These are phyloP conservation scores for Diachasmimorpha longicaudata DNA, from an alignment of 1,140 invertebrate species.

Conservation along the genomic window DNA sequence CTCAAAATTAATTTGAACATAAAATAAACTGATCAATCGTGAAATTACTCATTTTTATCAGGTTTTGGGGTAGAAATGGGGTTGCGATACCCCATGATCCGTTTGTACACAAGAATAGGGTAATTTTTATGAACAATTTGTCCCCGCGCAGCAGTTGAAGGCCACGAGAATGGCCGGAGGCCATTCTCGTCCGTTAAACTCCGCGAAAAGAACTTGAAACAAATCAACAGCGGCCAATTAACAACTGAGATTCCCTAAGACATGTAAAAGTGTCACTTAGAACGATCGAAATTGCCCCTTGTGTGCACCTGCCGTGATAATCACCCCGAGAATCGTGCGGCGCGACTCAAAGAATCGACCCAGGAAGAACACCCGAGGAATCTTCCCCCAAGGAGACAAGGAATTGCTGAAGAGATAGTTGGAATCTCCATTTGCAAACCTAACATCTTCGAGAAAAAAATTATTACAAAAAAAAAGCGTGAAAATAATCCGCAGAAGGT, in stretches of 20 bases:
- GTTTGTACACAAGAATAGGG: too few relatives aligned
- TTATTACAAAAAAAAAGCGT: background rate
- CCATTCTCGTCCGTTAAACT: background rate
- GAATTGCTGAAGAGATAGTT: background rate
- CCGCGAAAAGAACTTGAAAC: background rate
- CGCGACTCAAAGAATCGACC: background rate
- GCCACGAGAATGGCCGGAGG: background rate
- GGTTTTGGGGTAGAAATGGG: too few relatives aligned
- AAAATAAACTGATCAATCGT: too few relatives aligned
- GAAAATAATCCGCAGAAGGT: background rate
- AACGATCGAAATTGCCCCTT: background rate
- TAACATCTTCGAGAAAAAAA: background rate
- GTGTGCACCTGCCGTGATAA: constrained; percentile 6
- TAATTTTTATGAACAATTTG: too few relatives aligned
- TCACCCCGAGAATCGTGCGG: background rate
- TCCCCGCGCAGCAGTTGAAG: too few relatives aligned
- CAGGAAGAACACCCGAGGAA: background rate
- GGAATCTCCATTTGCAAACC: background rate
- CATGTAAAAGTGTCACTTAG: background rate
- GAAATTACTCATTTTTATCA: too few relatives aligned
- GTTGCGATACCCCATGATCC: too few relatives aligned
- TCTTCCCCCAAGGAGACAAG: background rate
- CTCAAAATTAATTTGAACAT: too few relatives aligned
- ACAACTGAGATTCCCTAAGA: background rate
- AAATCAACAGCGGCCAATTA: background rate